Conservation (phyloP, 1,140 invertebrate genomes). For the Procambarus virginalis region DNA sequence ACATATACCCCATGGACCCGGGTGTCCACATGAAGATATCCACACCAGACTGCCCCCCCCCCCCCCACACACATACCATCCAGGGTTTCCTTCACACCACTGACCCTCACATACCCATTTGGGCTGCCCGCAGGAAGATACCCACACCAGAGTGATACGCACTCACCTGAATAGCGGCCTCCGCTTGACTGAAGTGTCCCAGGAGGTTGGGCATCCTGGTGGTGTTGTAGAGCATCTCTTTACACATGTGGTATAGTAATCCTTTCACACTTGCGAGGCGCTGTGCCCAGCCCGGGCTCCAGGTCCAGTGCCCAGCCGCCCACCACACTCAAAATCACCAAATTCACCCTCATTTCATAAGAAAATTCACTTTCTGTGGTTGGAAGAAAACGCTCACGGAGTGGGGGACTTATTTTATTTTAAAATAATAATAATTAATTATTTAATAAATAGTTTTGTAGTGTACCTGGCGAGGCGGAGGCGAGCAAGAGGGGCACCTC, state of each 20-base stretch:
- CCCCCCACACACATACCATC: background rate
- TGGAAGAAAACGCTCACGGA: no score
- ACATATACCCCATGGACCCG: no score
- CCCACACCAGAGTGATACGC: background rate
- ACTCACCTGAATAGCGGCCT: conserved; percentile 90
- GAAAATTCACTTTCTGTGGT: no score
- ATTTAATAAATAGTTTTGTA: no score
- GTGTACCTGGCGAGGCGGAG: no score
- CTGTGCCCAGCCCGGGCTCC: background rate
- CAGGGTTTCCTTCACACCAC: background rate
- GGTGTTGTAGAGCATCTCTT: conserved; percentile 93
- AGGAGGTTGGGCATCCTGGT: conserved; percentile 97
- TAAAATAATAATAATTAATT: no score
- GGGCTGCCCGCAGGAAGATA: background rate
- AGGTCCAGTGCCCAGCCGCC: background rate
- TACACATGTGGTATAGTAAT: conserved; percentile 96
- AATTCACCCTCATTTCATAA: background rate
- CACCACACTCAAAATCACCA: conserved; percentile 8
- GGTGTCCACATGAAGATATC: no score
- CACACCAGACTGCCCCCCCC: no score
- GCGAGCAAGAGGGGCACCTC: no score
- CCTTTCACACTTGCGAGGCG: conserved; percentile 83
- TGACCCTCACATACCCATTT: background rate
- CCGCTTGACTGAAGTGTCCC: conserved; percentile 93
- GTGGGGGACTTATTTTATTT: no score